Base-by-base conservation (phyloP, 1,140 invertebrate genomes). In the Carcinoscorpius rotundicauda region DNA sequence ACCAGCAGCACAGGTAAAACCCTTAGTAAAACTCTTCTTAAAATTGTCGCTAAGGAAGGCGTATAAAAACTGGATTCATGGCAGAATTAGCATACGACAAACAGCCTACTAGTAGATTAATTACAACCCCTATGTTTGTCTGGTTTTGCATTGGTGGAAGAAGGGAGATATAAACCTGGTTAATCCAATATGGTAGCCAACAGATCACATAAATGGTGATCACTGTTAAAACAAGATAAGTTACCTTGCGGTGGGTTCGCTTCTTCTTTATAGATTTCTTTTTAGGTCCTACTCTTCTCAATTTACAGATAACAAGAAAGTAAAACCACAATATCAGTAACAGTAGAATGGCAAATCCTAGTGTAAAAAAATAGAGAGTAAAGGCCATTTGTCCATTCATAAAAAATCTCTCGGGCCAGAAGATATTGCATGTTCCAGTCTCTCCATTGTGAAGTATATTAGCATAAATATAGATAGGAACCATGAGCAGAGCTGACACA, bases 71-170 rank as follows among this genome's bases (percentile, higher is more conserved):
- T 4, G 95, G 96, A 79, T 98, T 98, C 79, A 98, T 89, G 1
- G 94, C 95, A 5, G 92, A 96, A 76, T 98, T 98, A 64, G 91
- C 92, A 77, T 99, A 99, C 63, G 89, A 91, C 60, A 99, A 81
- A 73, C 89, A 91, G 3, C 88, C 88, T 2, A 88, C 86, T 9
- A 93, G 79, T 3, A 95, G 78, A 72, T 91, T 91, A 0, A 89
- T 83, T 3, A 86, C 87, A 5, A 93, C 82, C 4, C 83, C 84
- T 66, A 92, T 81, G 0, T 81, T 82, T 6, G 82, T 85, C 62
- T 87, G 86, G 62, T 84, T 85, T 61, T 86, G 79, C 5, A 60
- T 49, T 3, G 69, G 62, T 0, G 68, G 63, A 52, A 66, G 61
- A 49, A 74, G 73, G 4, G 71, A 71, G 8, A 74, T 66, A 60